Percentiles rank a stretch among this genome's conserved stretches.
Conservation (phyloP, 2,113 vertebrate species). For the Oryzias curvinotus region DNA sequence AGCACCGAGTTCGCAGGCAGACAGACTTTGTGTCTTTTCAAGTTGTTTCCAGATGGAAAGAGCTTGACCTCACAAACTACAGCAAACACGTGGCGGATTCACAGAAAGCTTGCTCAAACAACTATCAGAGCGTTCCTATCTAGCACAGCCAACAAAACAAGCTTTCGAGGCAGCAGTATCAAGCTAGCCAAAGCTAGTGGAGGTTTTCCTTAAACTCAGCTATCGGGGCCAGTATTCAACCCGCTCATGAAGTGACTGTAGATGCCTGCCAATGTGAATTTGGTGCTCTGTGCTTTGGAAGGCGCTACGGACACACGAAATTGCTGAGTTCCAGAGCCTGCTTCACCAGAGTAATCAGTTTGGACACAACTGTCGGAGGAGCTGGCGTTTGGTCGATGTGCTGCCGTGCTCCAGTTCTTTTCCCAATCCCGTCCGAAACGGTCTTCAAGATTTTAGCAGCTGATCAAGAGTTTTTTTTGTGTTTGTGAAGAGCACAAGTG, state of each 20-base stretch:
- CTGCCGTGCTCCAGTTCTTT: slow-evolving; percentile 84
- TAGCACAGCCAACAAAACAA: slow-evolving; percentile 72
- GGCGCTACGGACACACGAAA: slow-evolving; percentile 80
- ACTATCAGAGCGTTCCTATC: slow-evolving; percentile 79
- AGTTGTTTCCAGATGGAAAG: slow-evolving; percentile 75
- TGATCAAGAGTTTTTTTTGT: slow-evolving; percentile 76
- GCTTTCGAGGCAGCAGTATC: slow-evolving; percentile 80
- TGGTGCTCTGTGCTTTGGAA: slow-evolving; percentile 84
- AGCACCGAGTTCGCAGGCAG: slow-evolving; percentile 82
- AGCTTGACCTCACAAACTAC: slow-evolving; percentile 76
- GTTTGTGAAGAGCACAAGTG: slow-evolving; percentile 78
- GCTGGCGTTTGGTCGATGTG: slow-evolving; percentile 83
- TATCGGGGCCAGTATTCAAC: slow-evolving; percentile 62
- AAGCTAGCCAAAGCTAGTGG: slow-evolving; percentile 73
- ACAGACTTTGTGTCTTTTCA: slow-evolving; percentile 84
- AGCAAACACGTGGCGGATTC: slow-evolving; percentile 78
- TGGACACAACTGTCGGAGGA: slow-evolving; percentile 79
- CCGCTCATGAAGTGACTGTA: slow-evolving; percentile 75
- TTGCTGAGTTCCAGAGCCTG: slow-evolving; percentile 77
- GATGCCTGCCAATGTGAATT: slow-evolving; percentile 83
- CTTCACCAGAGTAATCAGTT: slow-evolving; percentile 73
- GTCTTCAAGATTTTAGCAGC: slow-evolving; percentile 77
- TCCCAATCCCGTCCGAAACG: slow-evolving; percentile 81
- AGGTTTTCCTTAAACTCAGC: slow-evolving; percentile 63
- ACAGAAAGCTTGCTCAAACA: slow-evolving; percentile 78